Percentiles rank a stretch among this genome's conserved stretches.
Evolutionary conservation across 2,888 invertebrate genomes (phyloP).

Genomic region (Sinhomidia bicolor): DNA sequence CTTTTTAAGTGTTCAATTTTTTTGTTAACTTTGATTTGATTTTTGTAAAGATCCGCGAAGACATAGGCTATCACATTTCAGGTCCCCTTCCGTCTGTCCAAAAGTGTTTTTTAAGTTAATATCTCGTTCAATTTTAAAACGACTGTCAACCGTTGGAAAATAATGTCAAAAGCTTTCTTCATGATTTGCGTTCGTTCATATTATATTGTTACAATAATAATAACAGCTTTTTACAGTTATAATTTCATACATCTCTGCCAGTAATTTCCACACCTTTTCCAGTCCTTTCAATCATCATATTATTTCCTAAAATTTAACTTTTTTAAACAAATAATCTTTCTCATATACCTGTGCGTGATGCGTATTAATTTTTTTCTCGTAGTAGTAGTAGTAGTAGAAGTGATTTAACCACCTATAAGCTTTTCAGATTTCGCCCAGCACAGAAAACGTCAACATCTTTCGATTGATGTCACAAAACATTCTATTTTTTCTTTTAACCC

Average conservation of each 20-base stretch:
- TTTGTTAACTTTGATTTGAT: conserved; percentile 50
- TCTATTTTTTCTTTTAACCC: conserved; percentile 35
- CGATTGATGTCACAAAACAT: background rate
- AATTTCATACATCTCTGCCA: conserved; percentile 68
- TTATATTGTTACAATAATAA: background rate
- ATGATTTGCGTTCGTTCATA: conserved; percentile 35
- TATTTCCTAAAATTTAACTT: conserved; percentile 3
- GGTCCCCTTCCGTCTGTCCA: conserved; percentile 77
- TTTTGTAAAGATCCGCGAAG: conserved; percentile 69
- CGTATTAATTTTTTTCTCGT: conserved; percentile 3
- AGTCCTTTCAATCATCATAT: conserved; percentile 40
- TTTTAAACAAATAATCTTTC: conserved; percentile 24
- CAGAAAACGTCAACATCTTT: conserved; percentile 52
- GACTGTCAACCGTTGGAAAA: conserved; percentile 71
- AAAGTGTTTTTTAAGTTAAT: conserved; percentile 34
- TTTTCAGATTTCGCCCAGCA: conserved; percentile 39
- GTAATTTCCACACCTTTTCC: conserved; percentile 68
- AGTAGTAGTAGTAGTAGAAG: background rate
- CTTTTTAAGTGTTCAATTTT: conserved; percentile 43
- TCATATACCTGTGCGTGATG: conserved; percentile 15
- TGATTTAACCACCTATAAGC: background rate
- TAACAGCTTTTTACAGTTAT: conserved; percentile 62
- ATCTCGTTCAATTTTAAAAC: conserved; percentile 45
- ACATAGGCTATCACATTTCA: conserved; percentile 79
- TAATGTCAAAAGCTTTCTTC: conserved; percentile 60